Evolutionary conservation across 2,888 invertebrate genomes (phyloP), one percentile per base, ranked within the genome.

Genomic region (Iphiclides podalirius): DNA sequence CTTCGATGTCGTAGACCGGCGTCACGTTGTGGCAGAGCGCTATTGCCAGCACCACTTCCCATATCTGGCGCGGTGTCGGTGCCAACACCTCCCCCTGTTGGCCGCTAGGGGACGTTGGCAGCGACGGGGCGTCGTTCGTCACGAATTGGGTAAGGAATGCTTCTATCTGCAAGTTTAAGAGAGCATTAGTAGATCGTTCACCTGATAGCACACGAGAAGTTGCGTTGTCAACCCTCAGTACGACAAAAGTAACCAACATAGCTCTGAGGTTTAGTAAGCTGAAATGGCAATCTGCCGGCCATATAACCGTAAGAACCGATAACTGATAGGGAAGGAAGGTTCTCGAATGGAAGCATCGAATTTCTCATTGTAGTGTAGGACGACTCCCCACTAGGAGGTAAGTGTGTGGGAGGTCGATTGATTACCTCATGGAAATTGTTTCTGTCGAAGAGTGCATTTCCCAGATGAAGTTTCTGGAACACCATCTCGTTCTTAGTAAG

Each of bases 21-120:
- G 99, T 99, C 7, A 99, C 99, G 80, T 99, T 99, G 75, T 99
- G 99, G 75, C 99, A 99, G 28, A 99, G 87, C 0, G 99, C 98
- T 42, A 99, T 88, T 0, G 99, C 98, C 64, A 96, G 94, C 17
- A 98, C 96, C 0, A 96, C 96, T 68, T 96, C 96, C 85, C 94
- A 94, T 52, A 97, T 94, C 45, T 96, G 91, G 0, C 76, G 63
- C n/a, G 84, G 79, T 0, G 78, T 58, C 1, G 79, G 73, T 0
- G 71, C 50, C 1, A 60, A 15, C 0, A 46, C 47, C 4, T 55
- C 63, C 14, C 52, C 50, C 0, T 55, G 57, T 0, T 54, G 93
- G 0, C 56, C 52, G 0, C 54, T 93, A 90, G 70, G 93, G 90
- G 66, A 76, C 0, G 72, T 66, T 0, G 81, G 72, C 4, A 72